Percentiles rank a stretch among this genome's conserved stretches.
phyloP scores from a whole-genome alignment of 2,113 vertebrate genomes.

The Chiloscyllium plagiosum region DNA sequence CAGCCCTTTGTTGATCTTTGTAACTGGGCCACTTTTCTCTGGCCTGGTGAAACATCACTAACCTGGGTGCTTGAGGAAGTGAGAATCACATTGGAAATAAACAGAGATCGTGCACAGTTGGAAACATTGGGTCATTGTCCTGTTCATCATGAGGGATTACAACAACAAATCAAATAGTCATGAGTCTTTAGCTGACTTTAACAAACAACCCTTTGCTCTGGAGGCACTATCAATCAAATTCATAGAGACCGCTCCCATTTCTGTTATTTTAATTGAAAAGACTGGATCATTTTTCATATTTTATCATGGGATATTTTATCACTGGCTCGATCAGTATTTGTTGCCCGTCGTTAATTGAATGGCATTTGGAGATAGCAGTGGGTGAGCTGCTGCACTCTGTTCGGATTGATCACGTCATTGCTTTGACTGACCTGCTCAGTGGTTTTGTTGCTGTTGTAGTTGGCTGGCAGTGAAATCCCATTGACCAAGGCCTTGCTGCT shows the following conservation, averaged over 20 bases:
- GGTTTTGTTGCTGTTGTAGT: too few species aligned
- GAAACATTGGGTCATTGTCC: too few species aligned
- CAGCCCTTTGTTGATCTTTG: neutral
- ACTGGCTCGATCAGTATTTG: too few species aligned
- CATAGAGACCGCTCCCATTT: neutral
- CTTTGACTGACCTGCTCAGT: neutral
- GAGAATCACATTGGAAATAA: neutral
- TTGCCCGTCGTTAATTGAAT: too few species aligned
- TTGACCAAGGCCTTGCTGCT: neutral
- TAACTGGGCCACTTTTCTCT: neutral
- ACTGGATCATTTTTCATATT: neutral
- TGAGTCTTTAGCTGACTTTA: neutral
- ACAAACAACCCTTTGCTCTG: neutral
- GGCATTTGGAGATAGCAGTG: neutral
- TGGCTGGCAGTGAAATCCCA: neutral
- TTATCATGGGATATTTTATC: neutral
- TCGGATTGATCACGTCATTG: neutral
- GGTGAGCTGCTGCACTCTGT: neutral
- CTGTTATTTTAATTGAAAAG: neutral
- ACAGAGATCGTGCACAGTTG: neutral
- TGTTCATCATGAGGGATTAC: neutral
- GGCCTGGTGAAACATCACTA: neutral
- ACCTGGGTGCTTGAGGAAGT: neutral
- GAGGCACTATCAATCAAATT: neutral
- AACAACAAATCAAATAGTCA: neutral